Evolutionary conservation across 1,140 invertebrate genomes (phyloP).

Genomic region (Neodiprion virginianus): DNA sequence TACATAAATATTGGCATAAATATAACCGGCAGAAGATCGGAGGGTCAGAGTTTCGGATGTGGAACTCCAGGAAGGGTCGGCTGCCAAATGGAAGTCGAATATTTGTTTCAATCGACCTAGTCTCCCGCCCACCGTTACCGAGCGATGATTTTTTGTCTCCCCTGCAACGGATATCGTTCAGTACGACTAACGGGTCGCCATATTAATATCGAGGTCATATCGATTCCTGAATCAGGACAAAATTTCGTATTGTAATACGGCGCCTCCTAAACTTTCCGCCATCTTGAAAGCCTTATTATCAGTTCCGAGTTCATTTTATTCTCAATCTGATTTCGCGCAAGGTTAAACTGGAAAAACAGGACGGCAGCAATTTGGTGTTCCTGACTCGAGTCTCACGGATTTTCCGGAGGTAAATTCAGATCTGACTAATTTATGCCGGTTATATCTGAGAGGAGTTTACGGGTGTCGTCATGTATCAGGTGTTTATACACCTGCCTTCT

Average conservation of each 20-base stretch:
- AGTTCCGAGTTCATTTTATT: too few relatives aligned
- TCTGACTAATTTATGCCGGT: not conserved
- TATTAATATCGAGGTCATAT: too few relatives aligned
- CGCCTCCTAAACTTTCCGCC: too few relatives aligned
- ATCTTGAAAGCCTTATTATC: too few relatives aligned
- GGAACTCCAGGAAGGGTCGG: not conserved
- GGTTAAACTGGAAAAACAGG: too few relatives aligned
- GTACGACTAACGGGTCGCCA: too few relatives aligned
- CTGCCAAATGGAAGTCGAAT: not conserved
- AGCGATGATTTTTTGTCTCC: not conserved
- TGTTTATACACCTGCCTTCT: slow-evolving; percentile 7
- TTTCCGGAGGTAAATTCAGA: not conserved
- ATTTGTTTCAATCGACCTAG: not conserved
- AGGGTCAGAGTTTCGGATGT: not conserved
- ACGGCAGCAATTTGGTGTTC: too few relatives aligned
- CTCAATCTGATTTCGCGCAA: too few relatives aligned
- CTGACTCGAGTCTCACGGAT: too few relatives aligned
- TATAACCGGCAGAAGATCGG: not conserved
- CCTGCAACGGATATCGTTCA: too few relatives aligned
- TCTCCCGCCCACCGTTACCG: not conserved
- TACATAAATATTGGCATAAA: slow-evolving; percentile 2
- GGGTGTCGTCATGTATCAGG: not conserved
- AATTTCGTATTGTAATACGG: too few relatives aligned
- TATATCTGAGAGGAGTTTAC: not conserved
- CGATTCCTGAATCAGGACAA: too few relatives aligned